Conservation (phyloP, 2,888 invertebrate species). For the Agrochola litura region DNA sequence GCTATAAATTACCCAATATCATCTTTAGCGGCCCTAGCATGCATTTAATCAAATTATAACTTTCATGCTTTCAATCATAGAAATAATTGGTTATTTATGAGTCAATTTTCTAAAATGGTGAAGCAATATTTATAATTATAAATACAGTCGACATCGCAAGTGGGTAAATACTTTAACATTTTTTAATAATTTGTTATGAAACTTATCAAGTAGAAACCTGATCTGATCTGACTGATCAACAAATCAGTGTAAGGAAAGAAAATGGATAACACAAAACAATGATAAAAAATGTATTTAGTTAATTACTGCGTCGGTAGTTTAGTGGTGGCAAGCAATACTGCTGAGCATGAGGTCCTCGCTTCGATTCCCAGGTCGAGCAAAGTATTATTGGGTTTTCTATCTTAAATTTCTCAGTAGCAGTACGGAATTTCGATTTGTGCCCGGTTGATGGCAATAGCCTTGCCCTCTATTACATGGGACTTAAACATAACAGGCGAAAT, state of each 20-base stretch:
- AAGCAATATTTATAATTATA: conserved; percentile 6
- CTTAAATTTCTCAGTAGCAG: no score
- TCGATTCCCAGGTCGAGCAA: no score
- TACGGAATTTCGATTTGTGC: no score
- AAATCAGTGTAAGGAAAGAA: background rate
- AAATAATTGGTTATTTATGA: no score
- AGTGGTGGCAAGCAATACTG: no score
- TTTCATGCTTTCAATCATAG: background rate
- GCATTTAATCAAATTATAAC: conserved; percentile 2
- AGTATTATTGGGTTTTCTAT: no score
- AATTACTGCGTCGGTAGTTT: no score
- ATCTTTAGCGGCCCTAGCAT: background rate
- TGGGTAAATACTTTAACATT: background rate
- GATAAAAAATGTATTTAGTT: background rate
- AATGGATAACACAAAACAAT: background rate
- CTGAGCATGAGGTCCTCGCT: no score
- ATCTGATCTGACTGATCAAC: background rate
- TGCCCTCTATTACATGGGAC: no score
- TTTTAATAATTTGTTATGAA: background rate
- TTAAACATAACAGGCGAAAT: no score
- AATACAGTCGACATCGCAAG: background rate
- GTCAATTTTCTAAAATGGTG: no score
- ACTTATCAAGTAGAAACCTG: background rate
- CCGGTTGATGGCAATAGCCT: no score
- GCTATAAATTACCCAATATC: background rate